Conservation (phyloP, 2,113 vertebrate genomes). For the Oxyruncus cristatus region DNA sequence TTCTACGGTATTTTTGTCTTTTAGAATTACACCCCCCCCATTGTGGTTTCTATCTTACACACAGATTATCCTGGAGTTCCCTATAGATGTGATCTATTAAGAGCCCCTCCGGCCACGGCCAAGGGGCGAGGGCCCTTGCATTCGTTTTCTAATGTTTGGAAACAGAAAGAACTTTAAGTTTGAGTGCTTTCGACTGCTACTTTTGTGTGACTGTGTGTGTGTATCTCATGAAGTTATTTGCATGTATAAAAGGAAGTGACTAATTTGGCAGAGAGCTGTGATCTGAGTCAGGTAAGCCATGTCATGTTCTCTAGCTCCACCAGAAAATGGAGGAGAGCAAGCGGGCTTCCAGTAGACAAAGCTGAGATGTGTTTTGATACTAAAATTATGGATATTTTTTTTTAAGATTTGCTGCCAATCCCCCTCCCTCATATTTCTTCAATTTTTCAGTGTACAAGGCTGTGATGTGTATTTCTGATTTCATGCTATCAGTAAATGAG, state of each 20-base stretch:
- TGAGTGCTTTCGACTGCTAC: conserved; percentile 56
- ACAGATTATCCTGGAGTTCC: conserved; percentile 50
- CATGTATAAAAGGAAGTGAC: conserved; percentile 70
- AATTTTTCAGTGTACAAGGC: conserved; percentile 40
- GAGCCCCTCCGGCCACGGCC: not conserved
- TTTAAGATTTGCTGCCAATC: conserved; percentile 62
- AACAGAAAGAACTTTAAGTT: conserved; percentile 65
- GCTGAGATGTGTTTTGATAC: conserved; percentile 66
- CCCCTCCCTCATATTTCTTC: not conserved
- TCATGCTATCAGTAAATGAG: conserved; percentile 54
- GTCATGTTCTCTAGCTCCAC: conserved; percentile 83
- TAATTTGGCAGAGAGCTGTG: conserved; percentile 79
- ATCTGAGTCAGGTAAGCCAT: conserved; percentile 83
- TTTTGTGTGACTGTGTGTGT: conserved; percentile 47
- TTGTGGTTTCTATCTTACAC: conserved; percentile 55
- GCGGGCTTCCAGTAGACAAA: conserved; percentile 62
- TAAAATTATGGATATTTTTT: not conserved
- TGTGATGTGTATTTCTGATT: conserved; percentile 37
- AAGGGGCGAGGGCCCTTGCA: conserved; percentile 3
- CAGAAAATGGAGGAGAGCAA: conserved; percentile 92
- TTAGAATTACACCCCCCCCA: conserved; percentile 10
- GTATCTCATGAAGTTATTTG: conserved; percentile 64
- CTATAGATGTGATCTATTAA: not conserved
- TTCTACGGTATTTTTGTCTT: conserved; percentile 44
- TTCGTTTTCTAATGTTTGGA: conserved; percentile 63